A percentile compares a stretch with the other conserved stretches of the same genome.
Conservation (phyloP, 2,797 vertebrate species). For the Muscicapa striata region DNA sequence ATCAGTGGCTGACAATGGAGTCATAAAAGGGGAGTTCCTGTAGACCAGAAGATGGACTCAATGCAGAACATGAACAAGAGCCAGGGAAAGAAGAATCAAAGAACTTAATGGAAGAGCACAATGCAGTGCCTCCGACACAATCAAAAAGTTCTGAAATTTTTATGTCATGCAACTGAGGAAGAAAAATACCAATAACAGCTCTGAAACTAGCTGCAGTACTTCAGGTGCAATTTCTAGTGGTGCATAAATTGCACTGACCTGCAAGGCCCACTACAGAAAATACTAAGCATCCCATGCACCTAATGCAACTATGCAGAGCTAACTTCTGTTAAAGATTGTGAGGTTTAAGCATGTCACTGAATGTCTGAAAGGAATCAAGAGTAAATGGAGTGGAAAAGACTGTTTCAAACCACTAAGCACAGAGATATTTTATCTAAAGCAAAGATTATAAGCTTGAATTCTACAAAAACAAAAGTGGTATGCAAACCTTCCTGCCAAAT, state of each 20-base stretch:
- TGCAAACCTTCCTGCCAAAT: neutral
- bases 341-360: neutral
- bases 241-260: neutral
- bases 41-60: neutral
- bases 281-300: neutral
- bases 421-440: neutral
- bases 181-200: neutral
- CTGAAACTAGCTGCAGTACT: neutral
- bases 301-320: accelerated
- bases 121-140: neutral
- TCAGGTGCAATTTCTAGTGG: neutral
- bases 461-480: neutral
- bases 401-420: neutral
- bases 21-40: neutral
- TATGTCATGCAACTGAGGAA: neutral
- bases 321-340: neutral
- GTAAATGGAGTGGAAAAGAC: neutral
- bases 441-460: neutral
- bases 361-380: neutral
- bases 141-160: conserved; percentile 9
- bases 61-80: neutral
- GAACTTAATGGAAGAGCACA: neutral
- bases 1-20: neutral
- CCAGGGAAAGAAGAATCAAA: neutral
- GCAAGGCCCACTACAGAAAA: neutral